phyloP scores from a whole-genome alignment of 2,113 vertebrate species.

The Sigmodon hispidus region DNA sequence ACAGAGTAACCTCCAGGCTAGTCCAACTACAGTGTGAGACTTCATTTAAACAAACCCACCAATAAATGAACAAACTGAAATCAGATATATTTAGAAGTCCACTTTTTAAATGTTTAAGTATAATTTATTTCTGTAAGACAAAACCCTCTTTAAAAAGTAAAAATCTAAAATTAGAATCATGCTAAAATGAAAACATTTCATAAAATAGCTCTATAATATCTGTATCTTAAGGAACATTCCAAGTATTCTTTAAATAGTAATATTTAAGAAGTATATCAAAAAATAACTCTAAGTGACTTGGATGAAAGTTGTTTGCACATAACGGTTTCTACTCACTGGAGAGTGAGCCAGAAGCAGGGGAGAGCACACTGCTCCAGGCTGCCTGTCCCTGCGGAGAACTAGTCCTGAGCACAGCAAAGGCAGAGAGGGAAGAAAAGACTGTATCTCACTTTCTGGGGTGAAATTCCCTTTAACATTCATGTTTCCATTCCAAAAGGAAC shows the following conservation, averaged over 20 bases:
- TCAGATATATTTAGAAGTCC: not conserved
- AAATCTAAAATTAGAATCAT: not conserved
- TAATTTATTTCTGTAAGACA: conserved; percentile 8
- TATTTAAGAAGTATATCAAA: conserved; percentile 16
- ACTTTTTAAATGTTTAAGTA: not conserved
- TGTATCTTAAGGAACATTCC: not conserved
- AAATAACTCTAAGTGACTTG: not conserved
- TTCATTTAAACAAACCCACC: not conserved
- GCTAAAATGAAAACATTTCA: not conserved
- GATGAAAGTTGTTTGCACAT: not conserved
- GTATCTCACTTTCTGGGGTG: not conserved
- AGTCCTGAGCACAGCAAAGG: not conserved
- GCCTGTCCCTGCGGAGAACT: not conserved
- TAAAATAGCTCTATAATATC: not conserved
- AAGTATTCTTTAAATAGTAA: conserved; percentile 24
- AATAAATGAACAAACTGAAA: not conserved
- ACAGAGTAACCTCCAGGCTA: not conserved
- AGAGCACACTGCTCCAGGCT: not conserved
- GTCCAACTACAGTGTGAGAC: not conserved
- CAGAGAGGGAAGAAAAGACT: not conserved
- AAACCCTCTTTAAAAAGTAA: not conserved
- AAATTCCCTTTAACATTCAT: conserved; percentile 25
- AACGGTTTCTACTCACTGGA: not conserved
- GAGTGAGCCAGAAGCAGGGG: not conserved
- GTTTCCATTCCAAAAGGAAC: not conserved